phyloP scores from a whole-genome alignment of 1,140 invertebrate species.

The Brachionus manjavacas region DNA sequence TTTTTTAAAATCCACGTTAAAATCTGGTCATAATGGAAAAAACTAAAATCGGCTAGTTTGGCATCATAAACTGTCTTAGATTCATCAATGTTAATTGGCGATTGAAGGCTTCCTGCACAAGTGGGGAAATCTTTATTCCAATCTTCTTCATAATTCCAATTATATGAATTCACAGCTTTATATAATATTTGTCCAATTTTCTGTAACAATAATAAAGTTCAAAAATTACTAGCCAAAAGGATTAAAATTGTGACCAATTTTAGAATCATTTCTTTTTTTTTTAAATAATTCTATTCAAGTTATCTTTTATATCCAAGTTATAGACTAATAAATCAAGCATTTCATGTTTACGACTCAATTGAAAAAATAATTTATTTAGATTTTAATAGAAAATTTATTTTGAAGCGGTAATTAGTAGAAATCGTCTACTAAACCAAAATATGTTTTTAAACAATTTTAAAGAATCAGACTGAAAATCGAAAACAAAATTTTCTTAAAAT shows the following conservation, averaged over 20 bases:
- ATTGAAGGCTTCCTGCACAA: not conserved
- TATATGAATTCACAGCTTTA: not conserved
- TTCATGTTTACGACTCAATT: no score
- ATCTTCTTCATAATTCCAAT: not conserved
- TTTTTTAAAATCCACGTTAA: conserved; percentile 44
- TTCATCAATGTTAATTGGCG: conserved; percentile 43
- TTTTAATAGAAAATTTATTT: no score
- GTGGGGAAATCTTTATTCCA: conserved; percentile 47
- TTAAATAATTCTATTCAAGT: not conserved
- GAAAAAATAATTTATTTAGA: no score
- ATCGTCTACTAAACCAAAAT: no score
- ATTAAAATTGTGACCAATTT: not conserved
- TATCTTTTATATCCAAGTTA: no score
- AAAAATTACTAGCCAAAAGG: not conserved
- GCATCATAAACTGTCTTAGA: conserved; percentile 44
- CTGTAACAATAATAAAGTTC: not conserved
- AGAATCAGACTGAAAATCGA: no score
- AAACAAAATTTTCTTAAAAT: no score
- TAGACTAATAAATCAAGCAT: no score
- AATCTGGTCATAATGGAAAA: conserved; percentile 44
- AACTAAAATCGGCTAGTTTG: conserved; percentile 44
- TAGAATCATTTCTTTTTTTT: not conserved
- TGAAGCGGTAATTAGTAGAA: no score
- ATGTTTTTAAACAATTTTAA: no score
- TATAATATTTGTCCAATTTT: not conserved